These are phyloP conservation scores for Cyprinodon tularosa DNA, from an alignment of 2,113 vertebrate genomes.

Conservation along the genomic window DNA sequence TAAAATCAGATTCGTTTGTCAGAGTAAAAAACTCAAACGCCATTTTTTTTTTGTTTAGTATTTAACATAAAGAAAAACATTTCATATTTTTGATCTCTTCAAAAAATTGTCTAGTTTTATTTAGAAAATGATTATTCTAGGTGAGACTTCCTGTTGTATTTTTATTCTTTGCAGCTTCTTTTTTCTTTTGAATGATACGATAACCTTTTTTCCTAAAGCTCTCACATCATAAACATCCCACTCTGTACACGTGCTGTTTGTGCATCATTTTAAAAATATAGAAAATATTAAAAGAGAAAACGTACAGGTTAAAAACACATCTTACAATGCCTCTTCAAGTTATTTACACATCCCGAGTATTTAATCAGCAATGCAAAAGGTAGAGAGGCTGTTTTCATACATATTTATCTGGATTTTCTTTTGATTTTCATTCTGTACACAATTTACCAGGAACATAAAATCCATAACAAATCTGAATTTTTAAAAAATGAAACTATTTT, in stretches of 20 bases:
- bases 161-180: not conserved
- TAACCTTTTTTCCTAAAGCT: constrained; percentile 7
- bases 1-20: not conserved
- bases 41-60: not conserved
- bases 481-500: not conserved
- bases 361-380: constrained; percentile 52
- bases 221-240: constrained; percentile 46
- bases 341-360: constrained; percentile 68
- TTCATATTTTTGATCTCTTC: not conserved
- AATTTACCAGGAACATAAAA: not conserved
- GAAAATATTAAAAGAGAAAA: constrained; percentile 71
- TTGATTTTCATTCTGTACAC: not conserved
- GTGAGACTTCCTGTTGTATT: not conserved
- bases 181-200: not conserved
- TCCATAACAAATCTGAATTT: not conserved
- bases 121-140: not conserved
- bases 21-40: not conserved
- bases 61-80: not conserved
- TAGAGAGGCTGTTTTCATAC: not conserved
- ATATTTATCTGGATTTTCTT: not conserved
- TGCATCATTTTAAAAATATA: constrained; percentile 71
- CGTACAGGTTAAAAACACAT: constrained; percentile 71
- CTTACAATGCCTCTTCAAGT: constrained; percentile 47
- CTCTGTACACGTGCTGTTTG: constrained; percentile 47
- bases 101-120: not conserved